Conservation (phyloP, 2,797 vertebrate genomes). For the Picus viridis region DNA sequence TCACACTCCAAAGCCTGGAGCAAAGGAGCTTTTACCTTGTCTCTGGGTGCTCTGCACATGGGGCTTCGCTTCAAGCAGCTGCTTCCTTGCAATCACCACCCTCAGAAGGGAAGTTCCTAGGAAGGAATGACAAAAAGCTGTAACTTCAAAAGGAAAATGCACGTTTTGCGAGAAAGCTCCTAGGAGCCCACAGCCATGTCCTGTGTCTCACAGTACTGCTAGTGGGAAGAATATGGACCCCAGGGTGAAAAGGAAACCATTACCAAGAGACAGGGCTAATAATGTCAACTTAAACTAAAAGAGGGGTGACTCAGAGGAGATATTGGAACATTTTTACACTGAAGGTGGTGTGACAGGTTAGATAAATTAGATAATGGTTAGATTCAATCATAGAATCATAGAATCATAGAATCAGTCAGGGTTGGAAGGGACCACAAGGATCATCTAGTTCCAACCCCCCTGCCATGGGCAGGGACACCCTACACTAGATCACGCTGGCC, state of each 20-base stretch:
- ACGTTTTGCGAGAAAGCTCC: not conserved
- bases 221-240: not conserved
- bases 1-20: not conserved
- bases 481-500: too few species aligned
- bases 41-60: not conserved
- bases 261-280: not conserved
- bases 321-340: fast-evolving
- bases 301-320: too few species aligned
- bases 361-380: too few species aligned
- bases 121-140: not conserved
- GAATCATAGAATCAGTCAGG: too few species aligned
- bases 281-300: not conserved
- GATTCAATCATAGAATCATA: too few species aligned
- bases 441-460: too few species aligned
- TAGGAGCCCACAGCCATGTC: not conserved
- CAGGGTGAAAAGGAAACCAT: not conserved
- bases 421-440: too few species aligned
- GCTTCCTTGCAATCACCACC: not conserved
- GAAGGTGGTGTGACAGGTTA: too few species aligned
- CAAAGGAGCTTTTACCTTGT: not conserved
- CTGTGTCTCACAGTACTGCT: fast-evolving
- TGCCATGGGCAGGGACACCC: too few species aligned
- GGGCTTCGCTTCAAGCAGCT: not conserved
- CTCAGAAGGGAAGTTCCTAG: not conserved
- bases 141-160: not conserved